A percentile compares a stretch with the other conserved stretches of the same genome.
Conservation (phyloP, 2,797 vertebrate genomes). For the Enteromius treurensis region DNA sequence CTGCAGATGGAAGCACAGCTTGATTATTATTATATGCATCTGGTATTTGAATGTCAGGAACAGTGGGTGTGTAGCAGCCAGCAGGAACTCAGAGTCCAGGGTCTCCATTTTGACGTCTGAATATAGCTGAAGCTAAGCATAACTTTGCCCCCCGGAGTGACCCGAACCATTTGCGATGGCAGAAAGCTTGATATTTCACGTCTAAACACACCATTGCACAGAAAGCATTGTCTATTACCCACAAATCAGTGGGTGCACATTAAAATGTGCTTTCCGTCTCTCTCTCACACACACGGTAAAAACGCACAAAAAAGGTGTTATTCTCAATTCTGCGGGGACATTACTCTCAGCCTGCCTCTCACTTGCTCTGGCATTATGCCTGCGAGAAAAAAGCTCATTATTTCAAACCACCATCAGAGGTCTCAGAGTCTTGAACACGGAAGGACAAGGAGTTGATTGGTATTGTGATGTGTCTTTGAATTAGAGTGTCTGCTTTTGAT, state of each 20-base stretch:
- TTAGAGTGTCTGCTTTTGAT: conserved; percentile 37
- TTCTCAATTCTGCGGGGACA: conserved; percentile 9
- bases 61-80: conserved; percentile 40
- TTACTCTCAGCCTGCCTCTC: conserved; percentile 14
- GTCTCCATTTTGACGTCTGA: conserved; percentile 21
- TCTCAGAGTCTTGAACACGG: conserved; percentile 30
- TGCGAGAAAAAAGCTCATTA: conserved; percentile 38
- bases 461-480: conserved; percentile 41
- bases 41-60: conserved; percentile 52
- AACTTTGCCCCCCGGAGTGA: conserved; percentile 40
- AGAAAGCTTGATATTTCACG: conserved; percentile 39
- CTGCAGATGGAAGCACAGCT: conserved; percentile 47
- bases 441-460: conserved; percentile 31
- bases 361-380: conserved; percentile 25
- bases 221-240: conserved; percentile 38
- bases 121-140: conserved; percentile 33
- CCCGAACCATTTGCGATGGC: neutral
- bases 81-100: conserved; percentile 34
- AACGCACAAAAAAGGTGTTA: conserved; percentile 13
- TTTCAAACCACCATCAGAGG: conserved; percentile 31
- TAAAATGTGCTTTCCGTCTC: conserved; percentile 11
- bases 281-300: neutral
- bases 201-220: conserved; percentile 16
- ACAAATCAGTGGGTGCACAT: conserved; percentile 42
- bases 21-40: conserved; percentile 51